These are phyloP conservation scores for Sylvietta virens DNA, from an alignment of 2,113 vertebrate genomes.

Conservation along the genomic window DNA sequence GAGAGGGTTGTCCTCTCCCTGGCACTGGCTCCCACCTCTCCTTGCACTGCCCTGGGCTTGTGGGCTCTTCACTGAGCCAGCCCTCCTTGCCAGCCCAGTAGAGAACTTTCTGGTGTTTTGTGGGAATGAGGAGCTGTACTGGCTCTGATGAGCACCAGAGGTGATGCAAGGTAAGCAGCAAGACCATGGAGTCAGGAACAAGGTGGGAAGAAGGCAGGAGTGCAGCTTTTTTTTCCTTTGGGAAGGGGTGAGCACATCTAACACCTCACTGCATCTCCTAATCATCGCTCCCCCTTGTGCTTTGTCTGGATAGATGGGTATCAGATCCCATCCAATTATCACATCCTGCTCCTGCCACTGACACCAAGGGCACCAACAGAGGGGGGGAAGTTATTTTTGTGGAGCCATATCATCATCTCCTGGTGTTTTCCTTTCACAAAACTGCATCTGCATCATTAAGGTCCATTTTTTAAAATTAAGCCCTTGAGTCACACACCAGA, in stretches of 20 bases:
- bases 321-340: not conserved
- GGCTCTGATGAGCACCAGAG: not conserved
- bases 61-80: not conserved
- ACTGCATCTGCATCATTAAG: not conserved
- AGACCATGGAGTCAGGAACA: not conserved
- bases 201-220: not conserved
- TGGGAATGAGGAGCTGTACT: not conserved
- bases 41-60: not conserved
- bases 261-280: not conserved
- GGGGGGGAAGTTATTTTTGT: not conserved
- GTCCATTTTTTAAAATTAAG: not conserved
- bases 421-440: not conserved
- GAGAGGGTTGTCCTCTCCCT: not conserved
- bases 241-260: not conserved
- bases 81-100: accelerated
- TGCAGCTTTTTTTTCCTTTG: not conserved
- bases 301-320: no score
- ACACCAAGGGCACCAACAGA: not conserved
- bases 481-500: not conserved
- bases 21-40: not conserved
- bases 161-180: not conserved
- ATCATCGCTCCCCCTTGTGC: not conserved
- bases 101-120: not conserved
- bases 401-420: not conserved
- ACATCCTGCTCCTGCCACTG: not conserved